A percentile compares a stretch with the other conserved stretches of the same genome.
These are phyloP conservation scores for Yponomeuta sedellus DNA, from an alignment of 2,888 invertebrate genomes.

Conservation along the genomic window DNA sequence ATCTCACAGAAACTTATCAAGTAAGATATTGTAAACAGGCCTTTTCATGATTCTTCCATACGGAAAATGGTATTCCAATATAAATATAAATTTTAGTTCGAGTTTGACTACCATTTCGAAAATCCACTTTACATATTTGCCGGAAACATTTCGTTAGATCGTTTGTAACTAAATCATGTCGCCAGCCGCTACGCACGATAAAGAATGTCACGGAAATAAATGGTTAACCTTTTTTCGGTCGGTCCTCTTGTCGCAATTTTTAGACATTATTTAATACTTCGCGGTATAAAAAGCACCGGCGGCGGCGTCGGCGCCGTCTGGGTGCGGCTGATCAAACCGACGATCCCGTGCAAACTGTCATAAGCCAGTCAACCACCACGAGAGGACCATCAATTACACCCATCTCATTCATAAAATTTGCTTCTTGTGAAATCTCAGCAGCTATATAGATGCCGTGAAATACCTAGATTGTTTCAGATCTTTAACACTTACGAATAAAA, in stretches of 20 bases:
- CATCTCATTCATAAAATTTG: neutral
- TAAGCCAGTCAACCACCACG: neutral
- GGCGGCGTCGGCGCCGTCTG: slow-evolving; percentile 26
- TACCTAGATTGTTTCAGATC: neutral
- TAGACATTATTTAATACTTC: slow-evolving; percentile 24
- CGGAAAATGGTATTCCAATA: neutral
- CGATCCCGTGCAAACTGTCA: neutral
- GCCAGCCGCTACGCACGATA: neutral
- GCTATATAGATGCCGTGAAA: neutral
- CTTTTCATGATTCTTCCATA: neutral
- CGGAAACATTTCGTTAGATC: neutral
- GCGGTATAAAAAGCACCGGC: neutral
- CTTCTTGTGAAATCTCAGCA: neutral
- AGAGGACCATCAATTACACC: neutral
- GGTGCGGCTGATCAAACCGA: slow-evolving; percentile 24
- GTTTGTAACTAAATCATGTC: too few relatives aligned
- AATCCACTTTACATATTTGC: too few relatives aligned
- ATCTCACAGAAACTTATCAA: too few relatives aligned
- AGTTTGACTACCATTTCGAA: too few relatives aligned
- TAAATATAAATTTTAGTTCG: too few relatives aligned
- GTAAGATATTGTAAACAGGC: too few relatives aligned
- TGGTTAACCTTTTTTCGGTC: slow-evolving; percentile 37
- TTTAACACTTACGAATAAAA: neutral
- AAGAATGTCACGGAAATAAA: neutral
- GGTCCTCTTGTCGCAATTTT: slow-evolving; percentile 39